Percentiles rank a stretch among this genome's conserved stretches.
These are phyloP conservation scores for Lasioglossum malachurum DNA, from an alignment of 2,888 invertebrate genomes.

Conservation along the genomic window DNA sequence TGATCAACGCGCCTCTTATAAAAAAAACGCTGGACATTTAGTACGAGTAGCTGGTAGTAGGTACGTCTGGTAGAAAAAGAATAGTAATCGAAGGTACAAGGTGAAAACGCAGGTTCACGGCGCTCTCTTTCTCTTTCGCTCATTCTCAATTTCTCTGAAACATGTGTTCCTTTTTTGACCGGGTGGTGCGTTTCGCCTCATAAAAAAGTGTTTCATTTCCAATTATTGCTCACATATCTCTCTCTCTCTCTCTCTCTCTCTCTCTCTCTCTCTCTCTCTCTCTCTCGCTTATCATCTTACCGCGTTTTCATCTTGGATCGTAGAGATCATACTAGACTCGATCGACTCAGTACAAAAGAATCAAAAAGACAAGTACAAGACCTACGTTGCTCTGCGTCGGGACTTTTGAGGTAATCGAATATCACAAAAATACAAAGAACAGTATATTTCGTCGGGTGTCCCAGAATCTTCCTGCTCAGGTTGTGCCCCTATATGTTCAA, in stretches of 20 bases:
- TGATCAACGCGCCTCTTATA: conserved; percentile 68
- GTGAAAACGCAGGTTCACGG: conserved; percentile 62
- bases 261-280: not conserved
- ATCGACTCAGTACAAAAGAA: conserved; percentile 35
- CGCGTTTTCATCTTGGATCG: conserved; percentile 17
- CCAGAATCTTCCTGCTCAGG: conserved; percentile 9
- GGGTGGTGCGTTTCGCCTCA: conserved; percentile 52
- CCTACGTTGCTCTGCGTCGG: conserved; percentile 41
- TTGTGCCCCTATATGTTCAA: conserved; percentile 9
- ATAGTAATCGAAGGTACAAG: conserved; percentile 67
- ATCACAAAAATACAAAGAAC: conserved; percentile 57
- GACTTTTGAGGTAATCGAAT: conserved; percentile 50
- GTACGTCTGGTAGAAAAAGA: conserved; percentile 73
- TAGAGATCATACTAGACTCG: conserved; percentile 41
- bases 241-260: not conserved
- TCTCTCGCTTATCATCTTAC: not conserved
- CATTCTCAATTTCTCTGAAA: conserved; percentile 24
- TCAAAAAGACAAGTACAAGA: conserved; percentile 38
- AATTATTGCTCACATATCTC: conserved; percentile 27
- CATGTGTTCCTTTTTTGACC: conserved; percentile 57
- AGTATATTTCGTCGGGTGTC: conserved; percentile 12
- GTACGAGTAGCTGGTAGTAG: conserved; percentile 72
- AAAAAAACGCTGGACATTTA: conserved; percentile 71
- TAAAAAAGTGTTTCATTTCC: conserved; percentile 30
- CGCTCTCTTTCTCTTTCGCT: not conserved